Evolutionary conservation across 2,113 vertebrate species (phyloP).

Genomic region (Aramus guarauna): DNA sequence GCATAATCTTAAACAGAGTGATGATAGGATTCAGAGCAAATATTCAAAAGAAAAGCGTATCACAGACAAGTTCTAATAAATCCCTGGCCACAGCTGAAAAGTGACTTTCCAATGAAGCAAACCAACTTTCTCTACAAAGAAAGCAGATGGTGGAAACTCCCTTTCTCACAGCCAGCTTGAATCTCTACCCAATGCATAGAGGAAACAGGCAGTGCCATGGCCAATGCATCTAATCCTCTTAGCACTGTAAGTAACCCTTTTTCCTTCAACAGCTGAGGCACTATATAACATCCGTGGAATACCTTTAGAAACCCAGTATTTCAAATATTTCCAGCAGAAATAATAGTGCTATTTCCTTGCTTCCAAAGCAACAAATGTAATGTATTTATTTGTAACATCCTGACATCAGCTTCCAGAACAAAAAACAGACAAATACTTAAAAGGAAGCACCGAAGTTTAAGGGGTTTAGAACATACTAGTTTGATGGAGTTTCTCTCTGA

Average conservation of each 20-base stretch:
- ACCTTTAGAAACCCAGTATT: background rate
- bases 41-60: background rate
- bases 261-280: background rate
- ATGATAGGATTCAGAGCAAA: background rate
- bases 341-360: background rate
- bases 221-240: background rate
- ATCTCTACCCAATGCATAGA: background rate
- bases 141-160: background rate
- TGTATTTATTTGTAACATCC: background rate
- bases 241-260: background rate
- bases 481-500: background rate
- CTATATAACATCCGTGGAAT: background rate
- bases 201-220: background rate
- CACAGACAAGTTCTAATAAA: background rate
- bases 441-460: background rate
- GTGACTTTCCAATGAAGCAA: background rate
- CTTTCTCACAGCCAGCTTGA: background rate
- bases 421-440: background rate
- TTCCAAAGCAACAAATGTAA: background rate
- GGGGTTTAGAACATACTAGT: background rate
- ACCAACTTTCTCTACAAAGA: background rate
- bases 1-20: background rate
- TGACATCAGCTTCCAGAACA: background rate
- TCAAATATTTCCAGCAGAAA: background rate
- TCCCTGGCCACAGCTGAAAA: background rate